These are phyloP conservation scores for Drosophila phalerata DNA, from an alignment of 2,888 invertebrate genomes.

Conservation along the genomic window DNA sequence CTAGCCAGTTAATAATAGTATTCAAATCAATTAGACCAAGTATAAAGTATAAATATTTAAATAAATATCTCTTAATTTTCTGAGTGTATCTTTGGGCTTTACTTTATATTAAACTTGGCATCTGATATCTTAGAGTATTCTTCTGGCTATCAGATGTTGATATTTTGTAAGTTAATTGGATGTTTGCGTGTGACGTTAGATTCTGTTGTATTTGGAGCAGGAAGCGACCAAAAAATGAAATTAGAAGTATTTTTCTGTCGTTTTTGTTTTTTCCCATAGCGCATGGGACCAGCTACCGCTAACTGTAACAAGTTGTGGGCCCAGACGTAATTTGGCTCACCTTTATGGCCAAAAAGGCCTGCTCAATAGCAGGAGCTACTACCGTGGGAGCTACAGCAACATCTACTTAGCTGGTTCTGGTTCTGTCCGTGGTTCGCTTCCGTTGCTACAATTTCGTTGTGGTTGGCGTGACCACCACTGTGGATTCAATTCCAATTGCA, in stretches of 20 bases:
- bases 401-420: conserved; percentile 25
- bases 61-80: not conserved
- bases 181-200: conserved; percentile 70
- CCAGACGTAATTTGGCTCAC: conserved; percentile 74
- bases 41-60: not conserved
- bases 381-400: conserved; percentile 72
- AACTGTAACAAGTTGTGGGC: conserved; percentile 44
- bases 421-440: conserved; percentile 51
- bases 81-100: conserved; percentile 1
- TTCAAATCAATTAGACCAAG: not conserved
- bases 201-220: conserved; percentile 74
- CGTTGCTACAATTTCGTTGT: conserved; percentile 73
- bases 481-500: conserved; percentile 46
- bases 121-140: not conserved
- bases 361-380: conserved; percentile 64
- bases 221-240: conserved; percentile 65
- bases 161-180: conserved; percentile 52
- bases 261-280: conserved; percentile 52
- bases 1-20: not conserved
- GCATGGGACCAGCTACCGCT: conserved; percentile 59
- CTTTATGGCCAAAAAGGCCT: conserved; percentile 63
- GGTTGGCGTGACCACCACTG: conserved; percentile 78
- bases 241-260: conserved; percentile 49
- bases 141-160: conserved; percentile 12
- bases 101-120: not conserved